phyloP scores from a whole-genome alignment of 2,797 vertebrate species.

The Pterois miles region DNA sequence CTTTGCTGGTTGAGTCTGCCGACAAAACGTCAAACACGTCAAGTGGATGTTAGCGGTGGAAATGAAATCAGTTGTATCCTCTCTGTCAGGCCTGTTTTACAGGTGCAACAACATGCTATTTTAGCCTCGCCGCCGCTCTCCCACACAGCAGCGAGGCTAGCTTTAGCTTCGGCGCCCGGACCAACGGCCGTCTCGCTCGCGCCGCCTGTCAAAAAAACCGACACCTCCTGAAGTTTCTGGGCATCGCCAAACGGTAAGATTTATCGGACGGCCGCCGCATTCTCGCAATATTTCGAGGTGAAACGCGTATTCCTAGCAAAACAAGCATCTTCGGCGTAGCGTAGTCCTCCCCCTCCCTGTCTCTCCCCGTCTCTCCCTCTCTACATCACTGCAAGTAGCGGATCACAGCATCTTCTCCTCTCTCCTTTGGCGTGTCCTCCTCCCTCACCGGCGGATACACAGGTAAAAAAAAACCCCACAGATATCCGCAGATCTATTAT shows the following conservation, averaged over 20 bases:
- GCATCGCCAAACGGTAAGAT: conserved; percentile 60
- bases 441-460: conserved; percentile 78
- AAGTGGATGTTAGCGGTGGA: conserved; percentile 11
- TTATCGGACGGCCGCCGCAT: conserved; percentile 61
- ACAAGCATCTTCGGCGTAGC: conserved; percentile 75
- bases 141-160: conserved; percentile 73
- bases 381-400: conserved; percentile 85
- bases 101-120: conserved; percentile 78
- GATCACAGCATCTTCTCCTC: conserved; percentile 87
- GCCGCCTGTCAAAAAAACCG: conserved; percentile 78
- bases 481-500: conserved; percentile 32
- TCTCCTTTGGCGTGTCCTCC: conserved; percentile 85
- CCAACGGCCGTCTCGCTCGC: conserved; percentile 67
- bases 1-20: background rate
- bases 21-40: conserved; percentile 15
- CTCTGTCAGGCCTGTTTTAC: conserved; percentile 61
- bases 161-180: conserved; percentile 68
- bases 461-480: conserved; percentile 47
- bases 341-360: conserved; percentile 60
- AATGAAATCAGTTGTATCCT: conserved; percentile 22
- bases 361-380: conserved; percentile 46
- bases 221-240: conserved; percentile 70
- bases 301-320: conserved; percentile 60
- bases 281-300: conserved; percentile 64
- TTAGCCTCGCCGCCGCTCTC: conserved; percentile 71